These are phyloP conservation scores for Campaea margaritaria DNA, from an alignment of 2,888 invertebrate genomes.

Conservation along the genomic window DNA sequence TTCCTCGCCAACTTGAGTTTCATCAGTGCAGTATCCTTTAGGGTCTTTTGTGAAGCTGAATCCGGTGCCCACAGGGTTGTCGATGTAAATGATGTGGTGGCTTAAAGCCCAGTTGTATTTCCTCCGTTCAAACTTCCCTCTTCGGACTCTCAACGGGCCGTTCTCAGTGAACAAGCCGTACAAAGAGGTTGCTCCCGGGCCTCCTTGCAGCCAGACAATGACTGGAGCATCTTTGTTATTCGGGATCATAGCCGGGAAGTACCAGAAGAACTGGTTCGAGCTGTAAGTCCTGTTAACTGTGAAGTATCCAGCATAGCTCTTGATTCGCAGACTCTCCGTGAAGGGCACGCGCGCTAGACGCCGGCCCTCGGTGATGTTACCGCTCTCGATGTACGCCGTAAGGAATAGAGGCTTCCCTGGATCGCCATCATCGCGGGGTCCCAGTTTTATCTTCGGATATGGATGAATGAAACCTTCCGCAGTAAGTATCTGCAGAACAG, in stretches of 20 bases:
- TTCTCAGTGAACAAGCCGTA: constrained; percentile 94
- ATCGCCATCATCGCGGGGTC: constrained; percentile 64
- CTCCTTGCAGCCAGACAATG: constrained; percentile 94
- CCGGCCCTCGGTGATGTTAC: constrained; percentile 88
- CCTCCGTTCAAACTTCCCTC: constrained; percentile 81
- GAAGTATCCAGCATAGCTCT: constrained; percentile 92
- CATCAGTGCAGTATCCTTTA: constrained; percentile 91
- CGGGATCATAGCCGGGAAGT: constrained; percentile 90
- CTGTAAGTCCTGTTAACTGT: constrained; percentile 91
- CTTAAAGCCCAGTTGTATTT: constrained; percentile 92
- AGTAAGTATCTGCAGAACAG: constrained; percentile 53
- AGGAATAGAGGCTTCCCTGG: constrained; percentile 88
- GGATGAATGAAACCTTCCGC: constrained; percentile 63
- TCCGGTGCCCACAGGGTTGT: constrained; percentile 97
- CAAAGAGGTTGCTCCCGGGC: constrained; percentile 92
- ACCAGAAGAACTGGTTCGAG: constrained; percentile 97
- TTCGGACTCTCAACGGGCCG: constrained; percentile 86
- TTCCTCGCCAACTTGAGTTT: constrained; percentile 92
- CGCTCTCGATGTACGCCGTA: constrained; percentile 89
- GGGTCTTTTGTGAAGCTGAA: constrained; percentile 94
- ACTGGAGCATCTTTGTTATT: constrained; percentile 87
- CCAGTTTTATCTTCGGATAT: constrained; percentile 68
- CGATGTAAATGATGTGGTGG: constrained; percentile 94
- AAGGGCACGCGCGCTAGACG: constrained; percentile 83
- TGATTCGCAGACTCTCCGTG: constrained; percentile 84